A percentile compares a stretch with the other conserved stretches of the same genome.
phyloP scores from a whole-genome alignment of 2,797 vertebrate genomes.

The Halcyon leucocephala region DNA sequence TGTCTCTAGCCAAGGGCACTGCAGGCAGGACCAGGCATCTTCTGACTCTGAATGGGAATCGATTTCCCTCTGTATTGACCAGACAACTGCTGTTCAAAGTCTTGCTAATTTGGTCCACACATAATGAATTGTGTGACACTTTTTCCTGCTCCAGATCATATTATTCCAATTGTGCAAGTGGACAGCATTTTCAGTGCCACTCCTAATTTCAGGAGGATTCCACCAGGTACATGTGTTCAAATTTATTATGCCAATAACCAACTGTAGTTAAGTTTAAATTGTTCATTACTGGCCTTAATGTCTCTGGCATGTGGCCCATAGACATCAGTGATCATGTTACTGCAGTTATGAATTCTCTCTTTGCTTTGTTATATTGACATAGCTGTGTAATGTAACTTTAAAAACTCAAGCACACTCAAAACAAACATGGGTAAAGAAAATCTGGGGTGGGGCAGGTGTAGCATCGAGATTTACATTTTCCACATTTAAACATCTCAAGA shows the following conservation, averaged over 20 bases:
- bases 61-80: not conserved
- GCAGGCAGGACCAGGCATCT: not conserved
- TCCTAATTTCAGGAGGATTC: slow-evolving; percentile 5
- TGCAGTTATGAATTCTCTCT: slow-evolving; percentile 1
- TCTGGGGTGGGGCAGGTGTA: not conserved
- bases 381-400: not conserved
- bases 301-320: not conserved
- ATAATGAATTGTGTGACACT: not conserved
- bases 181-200: not conserved
- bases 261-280: slow-evolving; percentile 9
- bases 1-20: too few species aligned
- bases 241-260: slow-evolving; percentile 25
- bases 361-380: not conserved
- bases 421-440: not conserved
- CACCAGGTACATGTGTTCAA: not conserved
- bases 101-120: not conserved
- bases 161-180: not conserved
- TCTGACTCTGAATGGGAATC: not conserved
- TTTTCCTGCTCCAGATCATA: not conserved
- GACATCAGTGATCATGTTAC: not conserved
- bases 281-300: not conserved
- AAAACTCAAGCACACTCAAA: not conserved
- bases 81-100: not conserved
- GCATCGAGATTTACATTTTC: not conserved
- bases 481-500: not conserved